These are phyloP conservation scores for Venusia cambrica DNA, from an alignment of 2,888 invertebrate genomes.

Conservation along the genomic window DNA sequence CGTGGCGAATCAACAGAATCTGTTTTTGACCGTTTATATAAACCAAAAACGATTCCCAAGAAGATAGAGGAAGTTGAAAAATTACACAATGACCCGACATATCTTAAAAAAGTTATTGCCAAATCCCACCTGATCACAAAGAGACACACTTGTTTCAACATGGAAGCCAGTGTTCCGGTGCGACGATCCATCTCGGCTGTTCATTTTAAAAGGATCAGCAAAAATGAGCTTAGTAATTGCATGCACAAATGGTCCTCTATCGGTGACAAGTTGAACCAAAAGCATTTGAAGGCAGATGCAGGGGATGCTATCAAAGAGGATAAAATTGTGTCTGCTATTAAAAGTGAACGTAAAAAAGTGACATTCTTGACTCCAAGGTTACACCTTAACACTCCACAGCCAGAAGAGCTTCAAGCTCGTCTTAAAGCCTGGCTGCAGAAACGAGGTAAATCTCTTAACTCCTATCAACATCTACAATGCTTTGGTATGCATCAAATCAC, in stretches of 20 bases:
- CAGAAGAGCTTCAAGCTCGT: constrained; percentile 60
- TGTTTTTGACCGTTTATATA: constrained; percentile 66
- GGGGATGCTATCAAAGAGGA: constrained; percentile 49
- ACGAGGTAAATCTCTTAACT: constrained; percentile 67
- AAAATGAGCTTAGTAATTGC: constrained; percentile 56
- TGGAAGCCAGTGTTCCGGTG: constrained; percentile 27
- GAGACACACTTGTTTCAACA: constrained; percentile 48
- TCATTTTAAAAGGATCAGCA: constrained; percentile 64
- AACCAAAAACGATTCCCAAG: constrained; percentile 48
- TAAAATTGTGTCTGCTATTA: constrained; percentile 57
- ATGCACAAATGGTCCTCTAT: constrained; percentile 68
- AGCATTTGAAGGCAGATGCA: constrained; percentile 52
- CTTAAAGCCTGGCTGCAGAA: constrained; percentile 77
- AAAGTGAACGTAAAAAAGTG: constrained; percentile 67
- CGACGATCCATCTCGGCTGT: constrained; percentile 73
- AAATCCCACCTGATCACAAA: constrained; percentile 46
- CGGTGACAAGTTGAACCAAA: constrained; percentile 58
- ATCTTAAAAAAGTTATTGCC: constrained; percentile 49
- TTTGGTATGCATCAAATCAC: constrained; percentile 61
- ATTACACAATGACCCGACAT: constrained; percentile 48
- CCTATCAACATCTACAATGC: constrained; percentile 78
- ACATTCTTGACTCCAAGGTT: constrained; percentile 61
- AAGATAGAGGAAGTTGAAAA: constrained; percentile 41
- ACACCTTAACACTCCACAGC: constrained; percentile 58
- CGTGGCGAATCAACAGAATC: constrained; percentile 41